Base-by-base conservation (phyloP, 2,797 vertebrate species). In the Myotis vivesi region DNA sequence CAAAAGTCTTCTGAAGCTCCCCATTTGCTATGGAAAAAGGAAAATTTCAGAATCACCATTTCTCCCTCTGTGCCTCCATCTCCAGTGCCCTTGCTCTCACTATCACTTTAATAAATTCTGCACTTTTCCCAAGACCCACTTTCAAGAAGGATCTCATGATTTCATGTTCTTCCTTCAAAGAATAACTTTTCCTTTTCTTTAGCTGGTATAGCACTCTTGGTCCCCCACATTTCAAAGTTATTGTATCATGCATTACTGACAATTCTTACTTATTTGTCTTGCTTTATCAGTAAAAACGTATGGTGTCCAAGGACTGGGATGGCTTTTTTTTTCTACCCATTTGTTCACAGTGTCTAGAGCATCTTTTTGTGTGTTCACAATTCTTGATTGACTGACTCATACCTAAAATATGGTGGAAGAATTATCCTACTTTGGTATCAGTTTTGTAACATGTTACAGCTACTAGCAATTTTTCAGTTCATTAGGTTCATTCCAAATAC, bases 211-310 rank as follows among this genome's bases (percentile, higher is more conserved):
- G 33, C 23, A 38, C 1, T 89, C 49, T 82, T 57, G 46, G 10
- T 75, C 59, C 16, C 11, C 53, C 8, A 92, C 23, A 19, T 96
- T 94, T 87, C n/a, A 77, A 82, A 88, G 53, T 81, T 72, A 72
- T 62, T 91, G 15, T 1, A 28, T 1, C 49, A 5, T 71, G 20
- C 16, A 22, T 16, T 90, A 53, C 49, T 87, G 41, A 73, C 5
- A 53, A 30, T 71, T 96, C 93, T 80, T 30, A 68, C 51, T 92
- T 87, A 62, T 62, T 44, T 59, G 22, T 87, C 36, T 90, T 88
- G 2, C 10, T 94, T 22, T 44, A 62, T 10, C 17, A 66, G 11
- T 41, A 49, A 81, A 86, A 91, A 2, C 36, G 16, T 36, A 38
- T 53, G 53, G 38, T 88, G 90, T 92, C 84, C 53, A 66, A 88